phyloP scores from a whole-genome alignment of 2,888 invertebrate genomes.

The Drosophila meridiana region DNA sequence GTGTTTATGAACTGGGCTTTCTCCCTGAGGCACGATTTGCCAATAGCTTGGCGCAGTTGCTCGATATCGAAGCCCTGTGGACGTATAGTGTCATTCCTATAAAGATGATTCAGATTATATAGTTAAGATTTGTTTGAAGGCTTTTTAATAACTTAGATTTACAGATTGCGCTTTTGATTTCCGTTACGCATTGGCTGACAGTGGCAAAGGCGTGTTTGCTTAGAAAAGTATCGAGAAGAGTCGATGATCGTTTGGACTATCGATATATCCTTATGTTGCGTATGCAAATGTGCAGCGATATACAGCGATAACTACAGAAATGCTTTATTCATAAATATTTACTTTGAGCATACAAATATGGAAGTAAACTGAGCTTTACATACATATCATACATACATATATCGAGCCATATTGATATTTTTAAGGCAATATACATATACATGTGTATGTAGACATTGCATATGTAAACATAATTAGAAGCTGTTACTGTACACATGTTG shows the following conservation, averaged over 20 bases:
- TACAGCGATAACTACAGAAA: neutral
- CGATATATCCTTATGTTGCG: neutral
- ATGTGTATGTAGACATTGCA: neutral
- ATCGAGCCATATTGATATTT: neutral
- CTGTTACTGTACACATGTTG: constrained; percentile 1
- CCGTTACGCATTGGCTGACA: neutral
- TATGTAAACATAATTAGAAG: neutral
- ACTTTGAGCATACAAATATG: too few relatives aligned
- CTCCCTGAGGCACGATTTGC: constrained; percentile 16
- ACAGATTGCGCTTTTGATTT: neutral
- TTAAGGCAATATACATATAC: neutral
- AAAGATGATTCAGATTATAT: too few relatives aligned
- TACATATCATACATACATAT: too few relatives aligned
- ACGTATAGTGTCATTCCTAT: constrained; percentile 30
- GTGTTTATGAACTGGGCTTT: constrained; percentile 42
- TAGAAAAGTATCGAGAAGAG: neutral
- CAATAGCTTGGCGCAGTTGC: constrained; percentile 39
- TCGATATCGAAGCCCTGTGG: constrained; percentile 62
- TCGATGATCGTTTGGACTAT: neutral
- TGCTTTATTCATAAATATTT: neutral
- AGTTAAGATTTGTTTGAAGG: too few relatives aligned
- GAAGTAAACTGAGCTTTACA: neutral
- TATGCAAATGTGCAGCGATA: neutral
- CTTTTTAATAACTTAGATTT: too few relatives aligned
- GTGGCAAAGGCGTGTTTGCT: neutral